Evolutionary conservation across 1,140 invertebrate species (phyloP).

Genomic region (Drosophila pallidifrons): DNA sequence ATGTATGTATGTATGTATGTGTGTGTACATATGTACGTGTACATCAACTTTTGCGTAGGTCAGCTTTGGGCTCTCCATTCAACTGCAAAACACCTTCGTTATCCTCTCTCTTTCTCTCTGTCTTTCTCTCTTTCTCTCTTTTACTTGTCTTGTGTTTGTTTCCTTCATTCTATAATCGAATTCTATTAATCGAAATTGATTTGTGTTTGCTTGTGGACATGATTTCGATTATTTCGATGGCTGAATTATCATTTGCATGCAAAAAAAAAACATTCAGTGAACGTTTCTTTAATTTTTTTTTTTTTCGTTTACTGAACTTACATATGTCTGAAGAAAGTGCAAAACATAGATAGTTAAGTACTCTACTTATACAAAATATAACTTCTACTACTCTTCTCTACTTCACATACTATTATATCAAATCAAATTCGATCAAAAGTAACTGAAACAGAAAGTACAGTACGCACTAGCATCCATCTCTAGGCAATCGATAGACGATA

Average conservation of each 20-base stretch:
- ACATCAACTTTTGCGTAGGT: slow-evolving; percentile 37
- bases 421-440: slow-evolving; percentile 3
- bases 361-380: slow-evolving; percentile 11
- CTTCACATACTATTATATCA: background rate
- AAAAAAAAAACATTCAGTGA: slow-evolving; percentile 43
- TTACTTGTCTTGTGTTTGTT: slow-evolving; percentile 10
- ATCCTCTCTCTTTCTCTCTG: slow-evolving; percentile 22
- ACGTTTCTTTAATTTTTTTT: slow-evolving; percentile 43
- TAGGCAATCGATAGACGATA: slow-evolving; percentile 22
- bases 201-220: slow-evolving; percentile 42
- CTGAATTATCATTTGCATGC: slow-evolving; percentile 75
- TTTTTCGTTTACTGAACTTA: slow-evolving; percentile 15
- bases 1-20: slow-evolving; percentile 2
- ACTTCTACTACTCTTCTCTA: background rate
- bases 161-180: slow-evolving; percentile 20
- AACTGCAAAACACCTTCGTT: slow-evolving; percentile 33
- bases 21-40: background rate
- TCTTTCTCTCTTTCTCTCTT: background rate
- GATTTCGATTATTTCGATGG: slow-evolving; percentile 59
- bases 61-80: slow-evolving; percentile 50
- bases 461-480: slow-evolving; percentile 36
- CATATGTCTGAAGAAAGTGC: slow-evolving; percentile 8
- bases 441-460: slow-evolving; percentile 17
- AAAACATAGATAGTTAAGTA: slow-evolving; percentile 23
- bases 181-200: slow-evolving; percentile 52